phyloP scores from a whole-genome alignment of 2,888 invertebrate genomes.

The Teinopalpus imperialis region DNA sequence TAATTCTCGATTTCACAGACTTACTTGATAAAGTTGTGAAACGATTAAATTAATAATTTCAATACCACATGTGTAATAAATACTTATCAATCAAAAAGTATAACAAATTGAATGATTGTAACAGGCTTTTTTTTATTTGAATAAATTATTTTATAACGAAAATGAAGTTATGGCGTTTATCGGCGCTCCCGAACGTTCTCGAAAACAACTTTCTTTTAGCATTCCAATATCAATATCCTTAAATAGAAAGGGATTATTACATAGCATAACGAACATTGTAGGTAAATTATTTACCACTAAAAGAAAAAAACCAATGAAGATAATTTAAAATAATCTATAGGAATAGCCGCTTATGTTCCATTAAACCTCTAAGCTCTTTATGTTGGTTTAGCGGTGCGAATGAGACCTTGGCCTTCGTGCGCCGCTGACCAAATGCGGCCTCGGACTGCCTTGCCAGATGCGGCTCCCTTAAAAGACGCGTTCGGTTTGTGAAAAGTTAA shows the following conservation, averaged over 20 bases:
- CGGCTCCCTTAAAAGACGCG: slow-evolving; percentile 28
- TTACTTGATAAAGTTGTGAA: slow-evolving; percentile 37
- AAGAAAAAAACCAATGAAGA: too few species aligned
- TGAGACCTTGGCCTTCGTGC: slow-evolving; percentile 75
- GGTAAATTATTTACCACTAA: too few species aligned
- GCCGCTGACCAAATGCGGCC: slow-evolving; percentile 64
- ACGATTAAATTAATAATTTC: slow-evolving; percentile 36
- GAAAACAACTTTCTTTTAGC: slow-evolving; percentile 15
- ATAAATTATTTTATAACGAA: not conserved
- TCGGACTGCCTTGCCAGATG: slow-evolving; percentile 54
- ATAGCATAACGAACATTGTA: too few species aligned
- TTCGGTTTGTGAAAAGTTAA: too few species aligned
- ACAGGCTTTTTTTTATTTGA: not conserved
- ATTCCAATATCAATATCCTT: too few species aligned
- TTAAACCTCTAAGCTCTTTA: slow-evolving; percentile 26
- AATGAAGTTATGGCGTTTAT: not conserved
- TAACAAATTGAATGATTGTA: not conserved
- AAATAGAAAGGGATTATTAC: too few species aligned
- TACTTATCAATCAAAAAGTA: not conserved
- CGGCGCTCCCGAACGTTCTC: not conserved
- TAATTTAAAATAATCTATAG: not conserved
- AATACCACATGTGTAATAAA: slow-evolving; percentile 41
- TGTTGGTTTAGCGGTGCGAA: slow-evolving; percentile 54
- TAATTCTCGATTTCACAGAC: slow-evolving; percentile 35
- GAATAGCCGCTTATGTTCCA: slow-evolving; percentile 1